Evolutionary conservation across 2,888 invertebrate genomes (phyloP), one percentile per base, ranked within the genome.

Genomic region (Aromia moschata): DNA sequence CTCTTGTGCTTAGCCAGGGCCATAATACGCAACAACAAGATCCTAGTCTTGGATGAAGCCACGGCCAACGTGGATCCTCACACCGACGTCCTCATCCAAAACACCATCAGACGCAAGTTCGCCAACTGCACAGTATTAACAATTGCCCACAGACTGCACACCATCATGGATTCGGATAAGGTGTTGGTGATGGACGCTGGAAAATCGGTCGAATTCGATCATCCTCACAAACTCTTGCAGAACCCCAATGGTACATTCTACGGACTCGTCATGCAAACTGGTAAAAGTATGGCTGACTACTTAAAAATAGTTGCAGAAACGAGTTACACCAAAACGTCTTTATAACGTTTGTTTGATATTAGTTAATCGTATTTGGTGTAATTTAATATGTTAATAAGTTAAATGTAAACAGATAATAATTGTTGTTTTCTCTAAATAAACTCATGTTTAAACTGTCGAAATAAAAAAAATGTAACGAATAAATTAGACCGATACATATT

Each of bases 161-260:
- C 62, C 1, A 61, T 65, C n/a, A 63, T 65, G 62, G 58, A 65
- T 43, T 63, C 60, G 1, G 91, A 93, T 81, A 86, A 87, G 80
- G 89, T 93, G 54, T 76, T 93, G 67, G 92, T 93, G 7, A 87
- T 94, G 85, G 90, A 92, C 74, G 88, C 88, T 30, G 94, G 94
- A 0, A 87, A 47, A 14, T 84, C 89, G 77, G 85, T 88, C 0
- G 94, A 96, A 79, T 86, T 89, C 31, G 94, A 90, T 1, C 87
- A 89, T 70, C 94, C 96, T 0, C 86, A 85, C 73, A 83, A 85
- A 66, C 74, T 91, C 40, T 74, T 91, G 38, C 82, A 86, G 33
- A 69, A 73, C 47, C 12, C 44, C 1, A 54, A 56, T 5, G 70
- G 74, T 4, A 43, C 68, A 10, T 71, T 71, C 51, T 62, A 63